Conservation (phyloP, 2,797 vertebrate genomes). For the Hapalemur alaotrensis region DNA sequence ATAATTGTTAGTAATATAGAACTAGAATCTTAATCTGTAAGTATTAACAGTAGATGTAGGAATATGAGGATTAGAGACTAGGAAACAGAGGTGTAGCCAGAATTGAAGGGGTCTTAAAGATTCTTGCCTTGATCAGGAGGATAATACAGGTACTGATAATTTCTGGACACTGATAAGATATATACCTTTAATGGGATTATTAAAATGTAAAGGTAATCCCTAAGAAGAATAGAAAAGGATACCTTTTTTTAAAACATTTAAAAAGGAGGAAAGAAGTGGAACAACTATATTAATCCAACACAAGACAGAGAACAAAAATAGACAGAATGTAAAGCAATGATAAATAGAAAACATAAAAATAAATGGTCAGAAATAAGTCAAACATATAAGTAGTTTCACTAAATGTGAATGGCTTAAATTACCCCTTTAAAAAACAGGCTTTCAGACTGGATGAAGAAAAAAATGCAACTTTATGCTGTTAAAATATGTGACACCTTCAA, state of each 20-base stretch:
- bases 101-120: not conserved
- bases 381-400: not conserved
- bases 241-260: not conserved
- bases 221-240: not conserved
- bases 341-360: conserved; percentile 16
- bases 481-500: not conserved
- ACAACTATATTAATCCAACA: not conserved
- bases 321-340: not conserved
- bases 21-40: not conserved
- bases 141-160: not conserved
- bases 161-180: conserved; percentile 34
- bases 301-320: not conserved
- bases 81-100: not conserved
- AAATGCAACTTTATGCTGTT: not conserved
- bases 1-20: not conserved
- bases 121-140: not conserved
- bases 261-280: not conserved
- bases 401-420: not conserved
- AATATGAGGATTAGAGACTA: not conserved
- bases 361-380: not conserved
- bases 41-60: not conserved
- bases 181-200: not conserved
- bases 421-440: not conserved
- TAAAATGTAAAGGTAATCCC: not conserved
- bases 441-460: not conserved